A percentile compares a stretch with the other conserved stretches of the same genome.
These are phyloP conservation scores for Lichenostomus cassidix DNA, from an alignment of 2,113 vertebrate genomes.

Conservation along the genomic window DNA sequence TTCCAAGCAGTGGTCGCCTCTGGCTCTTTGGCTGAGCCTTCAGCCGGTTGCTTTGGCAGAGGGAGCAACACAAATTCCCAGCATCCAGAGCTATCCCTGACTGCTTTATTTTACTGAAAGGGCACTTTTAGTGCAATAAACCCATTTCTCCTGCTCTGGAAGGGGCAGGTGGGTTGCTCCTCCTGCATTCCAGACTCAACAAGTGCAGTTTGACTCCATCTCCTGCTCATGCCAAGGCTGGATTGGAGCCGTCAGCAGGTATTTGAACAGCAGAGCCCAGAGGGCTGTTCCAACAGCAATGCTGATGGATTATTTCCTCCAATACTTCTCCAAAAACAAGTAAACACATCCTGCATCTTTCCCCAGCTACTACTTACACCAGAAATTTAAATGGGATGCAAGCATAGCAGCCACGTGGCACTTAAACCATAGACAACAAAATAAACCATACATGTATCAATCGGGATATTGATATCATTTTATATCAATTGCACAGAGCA, in stretches of 20 bases:
- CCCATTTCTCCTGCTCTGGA: background rate
- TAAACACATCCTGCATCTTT: background rate
- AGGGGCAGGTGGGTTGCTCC: background rate
- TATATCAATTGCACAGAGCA: accelerated
- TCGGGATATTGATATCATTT: background rate
- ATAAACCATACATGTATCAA: background rate
- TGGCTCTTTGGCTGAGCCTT: conserved; percentile 53
- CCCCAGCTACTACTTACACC: background rate
- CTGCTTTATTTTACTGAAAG: background rate
- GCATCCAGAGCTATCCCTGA: background rate
- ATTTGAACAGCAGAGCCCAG: background rate
- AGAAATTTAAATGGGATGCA: background rate
- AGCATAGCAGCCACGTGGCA: background rate
- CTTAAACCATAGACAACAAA: accelerated
- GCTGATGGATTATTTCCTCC: background rate
- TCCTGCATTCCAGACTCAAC: background rate
- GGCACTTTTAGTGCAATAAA: background rate
- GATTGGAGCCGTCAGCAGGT: background rate
- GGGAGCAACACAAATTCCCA: background rate
- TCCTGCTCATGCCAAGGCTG: background rate
- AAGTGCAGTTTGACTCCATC: background rate
- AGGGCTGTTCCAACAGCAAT: background rate
- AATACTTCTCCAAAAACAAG: background rate
- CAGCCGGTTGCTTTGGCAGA: background rate
- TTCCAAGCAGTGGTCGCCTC: conserved; percentile 44